Evolutionary conservation across 2,797 vertebrate genomes (phyloP).

Genomic region (Gastrophryne carolinensis): DNA sequence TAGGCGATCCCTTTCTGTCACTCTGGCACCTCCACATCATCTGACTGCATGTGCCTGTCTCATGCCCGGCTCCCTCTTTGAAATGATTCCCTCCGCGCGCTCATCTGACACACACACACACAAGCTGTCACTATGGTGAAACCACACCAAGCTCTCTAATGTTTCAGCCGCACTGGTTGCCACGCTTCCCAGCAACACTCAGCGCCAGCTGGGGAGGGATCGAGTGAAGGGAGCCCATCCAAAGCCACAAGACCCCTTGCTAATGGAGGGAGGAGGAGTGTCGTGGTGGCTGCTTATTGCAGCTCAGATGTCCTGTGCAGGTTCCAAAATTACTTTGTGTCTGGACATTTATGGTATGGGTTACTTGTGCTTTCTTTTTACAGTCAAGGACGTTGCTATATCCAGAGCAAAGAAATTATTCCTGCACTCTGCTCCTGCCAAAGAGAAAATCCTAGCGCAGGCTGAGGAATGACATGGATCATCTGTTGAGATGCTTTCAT

Average conservation of each 20-base stretch:
- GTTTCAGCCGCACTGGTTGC: conserved; percentile 33
- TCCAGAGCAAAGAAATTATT: conserved; percentile 55
- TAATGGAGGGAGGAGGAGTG: conserved; percentile 38
- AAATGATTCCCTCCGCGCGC: conserved; percentile 23
- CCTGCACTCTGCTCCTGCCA: conserved; percentile 51
- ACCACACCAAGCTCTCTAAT: conserved; percentile 37
- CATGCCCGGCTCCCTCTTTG: conserved; percentile 12
- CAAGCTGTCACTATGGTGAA: conserved; percentile 41
- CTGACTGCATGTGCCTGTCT: conserved; percentile 47
- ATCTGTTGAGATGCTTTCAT: conserved; percentile 53
- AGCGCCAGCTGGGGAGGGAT: conserved; percentile 50
- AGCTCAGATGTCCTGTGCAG: conserved; percentile 56
- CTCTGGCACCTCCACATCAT: conserved; percentile 35
- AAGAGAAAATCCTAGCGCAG: conserved; percentile 53
- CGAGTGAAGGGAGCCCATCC: conserved; percentile 32
- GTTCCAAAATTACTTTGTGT: conserved; percentile 61
- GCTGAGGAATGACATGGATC: conserved; percentile 48
- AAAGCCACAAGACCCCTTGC: conserved; percentile 51
- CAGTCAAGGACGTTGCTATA: conserved; percentile 60
- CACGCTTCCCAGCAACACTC: conserved; percentile 46
- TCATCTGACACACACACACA: conserved; percentile 41
- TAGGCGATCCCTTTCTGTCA: conserved; percentile 49
- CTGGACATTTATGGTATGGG: conserved; percentile 62
- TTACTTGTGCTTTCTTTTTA: conserved; percentile 58
- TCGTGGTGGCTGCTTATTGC: conserved; percentile 45